These are phyloP conservation scores for Oppia nitens DNA, from an alignment of 1,140 invertebrate genomes.

Conservation along the genomic window DNA sequence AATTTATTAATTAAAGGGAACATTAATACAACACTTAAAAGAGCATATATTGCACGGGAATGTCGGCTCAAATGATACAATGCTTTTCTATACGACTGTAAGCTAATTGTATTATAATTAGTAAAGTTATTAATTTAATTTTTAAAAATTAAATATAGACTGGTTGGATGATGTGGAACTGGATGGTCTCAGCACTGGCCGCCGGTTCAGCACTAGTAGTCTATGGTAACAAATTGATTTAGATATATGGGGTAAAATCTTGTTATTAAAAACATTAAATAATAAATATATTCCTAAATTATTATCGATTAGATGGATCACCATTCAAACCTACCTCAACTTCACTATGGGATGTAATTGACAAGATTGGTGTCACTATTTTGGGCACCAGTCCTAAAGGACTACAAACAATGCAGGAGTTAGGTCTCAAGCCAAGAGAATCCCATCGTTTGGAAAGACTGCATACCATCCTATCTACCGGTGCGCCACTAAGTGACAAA, in stretches of 20 bases:
- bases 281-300: too few relatives aligned
- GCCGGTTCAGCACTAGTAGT: constrained; percentile 37
- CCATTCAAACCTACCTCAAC: constrained; percentile 32
- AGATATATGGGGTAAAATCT: too few relatives aligned
- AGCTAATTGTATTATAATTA: constrained; percentile 19
- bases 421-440: constrained; percentile 28
- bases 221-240: constrained; percentile 35
- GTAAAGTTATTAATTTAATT: too few relatives aligned
- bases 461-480: constrained; percentile 38
- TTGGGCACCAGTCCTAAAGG: constrained; percentile 42
- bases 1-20: constrained; percentile 29
- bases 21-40: constrained; percentile 39
- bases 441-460: constrained; percentile 33
- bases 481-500: constrained; percentile 37
- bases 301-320: constrained; percentile 28
- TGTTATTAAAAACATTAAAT: too few relatives aligned
- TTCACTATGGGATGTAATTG: constrained; percentile 38
- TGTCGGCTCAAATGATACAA: constrained; percentile 33
- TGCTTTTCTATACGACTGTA: constrained; percentile 42
- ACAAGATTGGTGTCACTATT: constrained; percentile 36
- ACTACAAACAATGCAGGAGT: constrained; percentile 36
- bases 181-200: constrained; percentile 31
- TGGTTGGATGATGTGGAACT: constrained; percentile 50
- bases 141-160: constrained; percentile 28
- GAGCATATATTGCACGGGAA: constrained; percentile 40